These are phyloP conservation scores for Schizaphis graminum DNA, from an alignment of 2,888 invertebrate genomes.

Conservation along the genomic window DNA sequence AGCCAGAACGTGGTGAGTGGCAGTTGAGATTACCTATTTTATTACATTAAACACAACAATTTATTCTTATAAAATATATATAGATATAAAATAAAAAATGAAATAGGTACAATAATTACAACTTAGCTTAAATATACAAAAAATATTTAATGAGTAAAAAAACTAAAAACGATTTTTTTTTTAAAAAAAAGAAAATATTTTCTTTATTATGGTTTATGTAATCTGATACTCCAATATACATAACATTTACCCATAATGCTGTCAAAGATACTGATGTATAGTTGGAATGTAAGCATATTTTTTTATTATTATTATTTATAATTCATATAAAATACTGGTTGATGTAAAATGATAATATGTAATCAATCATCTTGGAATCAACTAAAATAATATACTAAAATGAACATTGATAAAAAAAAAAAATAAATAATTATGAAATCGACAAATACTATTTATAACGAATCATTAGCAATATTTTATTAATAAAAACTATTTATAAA, in stretches of 20 bases:
- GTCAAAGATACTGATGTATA: neutral
- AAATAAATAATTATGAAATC: neutral
- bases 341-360: neutral
- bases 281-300: neutral
- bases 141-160: neutral
- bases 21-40: slow-evolving; percentile 1
- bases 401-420: neutral
- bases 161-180: neutral
- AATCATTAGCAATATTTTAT: neutral
- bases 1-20: slow-evolving; percentile 4
- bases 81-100: neutral
- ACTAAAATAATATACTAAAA: neutral
- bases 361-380: slow-evolving; percentile 6
- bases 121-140: neutral
- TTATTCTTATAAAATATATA: neutral
- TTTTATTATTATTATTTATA: neutral
- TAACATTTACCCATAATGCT: neutral
- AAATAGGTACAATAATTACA: neutral
- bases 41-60: neutral
- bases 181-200: neutral
- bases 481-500: neutral
- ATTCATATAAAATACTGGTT: neutral
- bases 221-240: neutral
- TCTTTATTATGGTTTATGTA: neutral
- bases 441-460: neutral